These are phyloP conservation scores for Eupsilia transversa DNA, from an alignment of 2,888 invertebrate genomes.

Conservation along the genomic window DNA sequence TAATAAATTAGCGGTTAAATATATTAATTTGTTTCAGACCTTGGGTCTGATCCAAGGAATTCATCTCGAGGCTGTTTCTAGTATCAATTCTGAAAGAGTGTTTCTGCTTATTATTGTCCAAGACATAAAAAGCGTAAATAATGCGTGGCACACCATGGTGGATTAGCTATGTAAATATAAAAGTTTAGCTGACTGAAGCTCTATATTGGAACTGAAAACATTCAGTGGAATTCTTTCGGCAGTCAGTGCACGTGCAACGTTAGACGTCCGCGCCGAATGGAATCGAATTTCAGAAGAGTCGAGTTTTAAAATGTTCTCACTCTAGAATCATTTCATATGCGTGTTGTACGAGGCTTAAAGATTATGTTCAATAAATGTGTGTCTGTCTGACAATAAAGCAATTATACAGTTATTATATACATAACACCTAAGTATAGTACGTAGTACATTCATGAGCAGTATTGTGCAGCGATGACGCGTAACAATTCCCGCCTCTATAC, in stretches of 20 bases:
- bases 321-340: constrained; percentile 55
- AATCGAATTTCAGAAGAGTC: constrained; percentile 68
- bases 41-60: constrained; percentile 64
- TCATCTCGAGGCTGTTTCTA: constrained; percentile 40
- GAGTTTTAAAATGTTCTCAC: constrained; percentile 64
- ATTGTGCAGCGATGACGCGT: constrained; percentile 75
- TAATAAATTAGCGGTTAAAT: constrained; percentile 63
- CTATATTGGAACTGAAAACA: constrained; percentile 64
- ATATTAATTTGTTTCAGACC: constrained; percentile 64
- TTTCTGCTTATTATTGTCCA: constrained; percentile 22
- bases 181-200: constrained; percentile 58
- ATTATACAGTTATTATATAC: constrained; percentile 43
- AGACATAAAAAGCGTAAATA: constrained; percentile 35
- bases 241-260: constrained; percentile 69
- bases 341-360: constrained; percentile 27
- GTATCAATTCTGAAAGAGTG: constrained; percentile 26
- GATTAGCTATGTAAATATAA: constrained; percentile 58
- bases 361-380: constrained; percentile 5
- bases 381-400: constrained; percentile 25
- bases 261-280: constrained; percentile 65
- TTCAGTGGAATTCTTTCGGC: constrained; percentile 62
- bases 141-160: constrained; percentile 19
- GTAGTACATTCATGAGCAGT: constrained; percentile 64
- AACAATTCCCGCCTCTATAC: constrained; percentile 71
- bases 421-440: constrained; percentile 23